Conservation (phyloP, 1,140 invertebrate genomes). For the Panulirus ornatus region DNA sequence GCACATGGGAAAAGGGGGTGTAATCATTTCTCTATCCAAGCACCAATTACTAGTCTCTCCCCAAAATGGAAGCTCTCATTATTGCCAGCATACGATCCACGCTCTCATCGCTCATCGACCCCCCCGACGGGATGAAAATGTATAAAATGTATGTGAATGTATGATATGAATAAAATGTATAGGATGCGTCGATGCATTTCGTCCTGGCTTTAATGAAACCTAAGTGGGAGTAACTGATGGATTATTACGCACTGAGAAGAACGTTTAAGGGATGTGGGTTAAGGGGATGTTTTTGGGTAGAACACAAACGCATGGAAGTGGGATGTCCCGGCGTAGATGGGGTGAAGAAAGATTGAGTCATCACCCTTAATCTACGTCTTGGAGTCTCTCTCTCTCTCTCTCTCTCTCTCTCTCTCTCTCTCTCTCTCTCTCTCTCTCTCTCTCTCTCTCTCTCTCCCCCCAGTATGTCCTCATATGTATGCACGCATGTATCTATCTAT, state of each 20-base stretch:
- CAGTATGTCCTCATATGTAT: background rate
- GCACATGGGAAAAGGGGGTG: slow-evolving; percentile 33
- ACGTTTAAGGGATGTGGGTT: no score
- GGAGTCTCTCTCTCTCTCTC: no score
- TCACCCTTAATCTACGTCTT: no score
- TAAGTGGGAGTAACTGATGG: no score
- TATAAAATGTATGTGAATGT: slow-evolving; percentile 16
- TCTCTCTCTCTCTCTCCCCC: slow-evolving; percentile 23
- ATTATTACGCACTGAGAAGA: no score
- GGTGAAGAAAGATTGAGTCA: no score
- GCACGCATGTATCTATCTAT: no score
- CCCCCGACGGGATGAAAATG: slow-evolving; percentile 16
- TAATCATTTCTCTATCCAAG: slow-evolving; percentile 43
- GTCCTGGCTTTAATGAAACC: no score
- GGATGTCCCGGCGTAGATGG: no score
- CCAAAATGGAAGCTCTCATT: slow-evolving; percentile 41
- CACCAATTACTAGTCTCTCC: slow-evolving; percentile 47
- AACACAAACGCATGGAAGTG: no score
- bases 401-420: slow-evolving; percentile 15
- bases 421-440: slow-evolving; percentile 11
- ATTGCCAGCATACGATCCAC: background rate
- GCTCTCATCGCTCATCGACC: slow-evolving; percentile 2
- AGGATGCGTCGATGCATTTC: background rate
- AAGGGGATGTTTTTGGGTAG: no score
- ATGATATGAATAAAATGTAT: background rate